Evolutionary conservation across 2,888 invertebrate genomes (phyloP), one percentile per base, ranked within the genome.

Genomic region (Hydrotaea diabolus): DNA sequence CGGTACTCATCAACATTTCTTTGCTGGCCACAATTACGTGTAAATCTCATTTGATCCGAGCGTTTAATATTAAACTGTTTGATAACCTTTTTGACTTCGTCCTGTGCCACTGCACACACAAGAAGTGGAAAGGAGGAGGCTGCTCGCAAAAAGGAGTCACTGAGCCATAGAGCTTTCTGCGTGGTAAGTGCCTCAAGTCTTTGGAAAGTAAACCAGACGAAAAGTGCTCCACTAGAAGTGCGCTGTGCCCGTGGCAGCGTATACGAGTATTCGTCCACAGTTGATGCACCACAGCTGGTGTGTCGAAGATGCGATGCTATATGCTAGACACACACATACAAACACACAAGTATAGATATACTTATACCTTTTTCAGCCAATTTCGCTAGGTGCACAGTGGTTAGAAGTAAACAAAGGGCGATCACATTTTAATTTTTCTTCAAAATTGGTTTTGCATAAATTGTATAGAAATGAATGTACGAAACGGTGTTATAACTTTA

Each of bases 21-120:
- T 26, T 31, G 2, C 2, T 46, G 21, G 69, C 46, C 72, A 83
- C 83, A 81, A 76, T 81, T 78, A 75, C 66, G 78, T 85, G 66
- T 76, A 81, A 81, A 81, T 81, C 78, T 85, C 59, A 64, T 15
- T 71, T 49, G 75, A 73, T 57, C 76, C 76, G 57, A 78, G 53
- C 77, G 49, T 84, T 84, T 84, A 72, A 84, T 80, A 62, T 80
- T 81, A 85, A 81, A 85, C 43, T 11, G 72, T 81, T 78, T 78
- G 81, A 66, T 76, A 84, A 78, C 75, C 75, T 76, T 71, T 19
- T 23, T 73, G 73, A 73, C 55, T 39, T 19, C 9, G n/a, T 43
- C 53, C 21, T 59, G 21, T 55, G 75, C 31, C 36, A 66, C 49
- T 55, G 13, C 36, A 62, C 31, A 62, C 39, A 39, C 8, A 39